Evolutionary conservation across 2,113 vertebrate genomes (phyloP), one percentile per base, ranked within the genome.

Genomic region (Pygoscelis antarcticus): DNA sequence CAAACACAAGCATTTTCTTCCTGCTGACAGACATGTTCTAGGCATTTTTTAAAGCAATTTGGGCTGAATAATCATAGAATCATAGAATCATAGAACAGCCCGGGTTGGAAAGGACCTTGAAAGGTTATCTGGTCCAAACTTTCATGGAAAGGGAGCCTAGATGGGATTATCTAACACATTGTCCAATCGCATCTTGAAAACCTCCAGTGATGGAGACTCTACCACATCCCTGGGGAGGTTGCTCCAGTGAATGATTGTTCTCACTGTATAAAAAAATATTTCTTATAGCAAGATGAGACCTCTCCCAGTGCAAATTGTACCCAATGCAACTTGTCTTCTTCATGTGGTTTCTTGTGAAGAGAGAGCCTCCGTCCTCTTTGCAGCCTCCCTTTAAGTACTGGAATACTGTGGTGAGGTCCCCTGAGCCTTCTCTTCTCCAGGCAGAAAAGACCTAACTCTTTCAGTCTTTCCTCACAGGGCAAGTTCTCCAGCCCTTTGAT

Each of bases 281-380:
- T 72, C 11, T 30, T 77, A 6, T 14, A 29, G 0, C 16, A 23
- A 55, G 18, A 44, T 30, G 8, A 70, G 21, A 25, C 7, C 4
- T 69, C 25, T 70, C 13, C 18, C 36, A 6, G 18, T 40, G 11
- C 38, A 79, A 51, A 26, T 2, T 30, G 23, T 40, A 44, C 26
- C 10, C 36, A 10, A 25, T 44, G 20, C 9, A 21, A 18, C 4
- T 25, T 61, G 26, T 32, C 2, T 61, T 61, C 70, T 76, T 32
- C 11, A 7, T 27, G 30, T 51, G 16, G 13, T 11, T 62, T 14
- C 22, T 42, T 47, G 25, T 8, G 54, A 84, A 62, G 29, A 38
- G 19, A 51, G 12, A 74, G 3, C 3, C 2, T 52, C 25, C 1
- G 0, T 34, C 5, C 11, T 81, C 13, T 38, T 65, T 29, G 11